Base-by-base conservation (phyloP, 1,140 invertebrate genomes). In the Elymnias hypermnestra region DNA sequence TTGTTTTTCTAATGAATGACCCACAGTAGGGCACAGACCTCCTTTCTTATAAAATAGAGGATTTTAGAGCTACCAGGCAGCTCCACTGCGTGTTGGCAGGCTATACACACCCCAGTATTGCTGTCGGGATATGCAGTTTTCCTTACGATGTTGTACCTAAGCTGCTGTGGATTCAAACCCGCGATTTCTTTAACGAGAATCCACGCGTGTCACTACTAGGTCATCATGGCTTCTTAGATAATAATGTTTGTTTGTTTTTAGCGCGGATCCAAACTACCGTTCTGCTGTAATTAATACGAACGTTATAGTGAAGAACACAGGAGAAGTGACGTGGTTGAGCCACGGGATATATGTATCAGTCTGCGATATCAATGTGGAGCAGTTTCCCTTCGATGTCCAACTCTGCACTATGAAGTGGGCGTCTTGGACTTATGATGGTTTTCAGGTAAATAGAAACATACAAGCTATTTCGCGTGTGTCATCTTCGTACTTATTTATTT, bases 371-470 rank as follows among this genome's bases (percentile, higher is more conserved):
- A 94, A 97, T 72, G 95, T 98, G 2, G 94, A 97, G 69, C 97
- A 95, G 87, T 98, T 97, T 79, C 96, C 96, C 0, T 98, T 98
- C 81, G 96, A 98, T 74, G 90, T 97, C 51, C 96, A 98, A 83
- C 90, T 92, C 42, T 98, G 96, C 71, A 92, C 92, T 21, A 92
- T 98, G 89, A 97, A 97, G 82, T 98, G 97, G 91, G 95, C 97
- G 2, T 97, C 95, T 0, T 98, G 97, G 97, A 97, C 97, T 0
- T 98, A 98, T 82, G 97, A 98, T 72, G 95, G 94, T 13, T 95
- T 94, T 81, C 94, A 96, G 91, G 95, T 97, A 59, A 3, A 9
- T 10, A n/a, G n/a, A 8, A 33, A 12, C 7, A 12, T 10, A 2
- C 8, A n/a, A n/a, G n/a, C n/a, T n/a, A n/a, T n/a, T n/a, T n/a